Conservation (phyloP, 92 coral and sea anemone species). For the Parazoanthus atlanticus region DNA sequence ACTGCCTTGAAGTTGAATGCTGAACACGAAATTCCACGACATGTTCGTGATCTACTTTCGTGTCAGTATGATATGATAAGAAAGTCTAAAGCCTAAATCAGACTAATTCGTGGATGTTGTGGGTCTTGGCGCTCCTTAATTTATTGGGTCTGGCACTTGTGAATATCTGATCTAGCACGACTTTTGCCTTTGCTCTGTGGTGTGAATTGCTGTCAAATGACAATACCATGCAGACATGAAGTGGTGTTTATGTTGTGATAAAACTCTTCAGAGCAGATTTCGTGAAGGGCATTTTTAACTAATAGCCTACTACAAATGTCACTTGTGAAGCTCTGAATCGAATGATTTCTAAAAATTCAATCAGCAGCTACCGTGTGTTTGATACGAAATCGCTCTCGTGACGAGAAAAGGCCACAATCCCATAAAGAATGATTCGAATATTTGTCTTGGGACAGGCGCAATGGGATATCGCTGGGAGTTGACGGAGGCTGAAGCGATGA, state of each 20-base stretch:
- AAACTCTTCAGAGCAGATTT: neutral
- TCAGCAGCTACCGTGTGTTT: neutral
- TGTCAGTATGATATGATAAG: neutral
- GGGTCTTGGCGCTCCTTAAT: neutral
- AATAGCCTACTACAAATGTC: neutral
- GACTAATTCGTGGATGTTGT: neutral
- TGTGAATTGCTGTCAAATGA: constrained; percentile 7
- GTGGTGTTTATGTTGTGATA: constrained; percentile 37
- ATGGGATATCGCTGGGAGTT: constrained; percentile 4
- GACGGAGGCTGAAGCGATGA: constrained; percentile 23
- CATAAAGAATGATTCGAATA: constrained; percentile 18
- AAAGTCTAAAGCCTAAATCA: neutral
- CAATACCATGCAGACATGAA: neutral
- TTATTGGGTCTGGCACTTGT: neutral
- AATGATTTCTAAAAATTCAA: too few species aligned
- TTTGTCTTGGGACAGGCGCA: constrained; percentile 9
- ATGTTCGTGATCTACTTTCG: neutral
- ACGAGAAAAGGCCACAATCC: neutral
- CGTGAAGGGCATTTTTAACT: neutral
- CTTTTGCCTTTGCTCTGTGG: neutral
- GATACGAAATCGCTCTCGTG: neutral
- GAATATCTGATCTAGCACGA: neutral
- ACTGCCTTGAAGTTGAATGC: too few species aligned
- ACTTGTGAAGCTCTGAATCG: neutral
- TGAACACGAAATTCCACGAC: neutral